Percentiles rank a stretch among this genome's conserved stretches.
phyloP scores from a whole-genome alignment of 2,797 vertebrate genomes.

The Schizopygopsis pylzovi region DNA sequence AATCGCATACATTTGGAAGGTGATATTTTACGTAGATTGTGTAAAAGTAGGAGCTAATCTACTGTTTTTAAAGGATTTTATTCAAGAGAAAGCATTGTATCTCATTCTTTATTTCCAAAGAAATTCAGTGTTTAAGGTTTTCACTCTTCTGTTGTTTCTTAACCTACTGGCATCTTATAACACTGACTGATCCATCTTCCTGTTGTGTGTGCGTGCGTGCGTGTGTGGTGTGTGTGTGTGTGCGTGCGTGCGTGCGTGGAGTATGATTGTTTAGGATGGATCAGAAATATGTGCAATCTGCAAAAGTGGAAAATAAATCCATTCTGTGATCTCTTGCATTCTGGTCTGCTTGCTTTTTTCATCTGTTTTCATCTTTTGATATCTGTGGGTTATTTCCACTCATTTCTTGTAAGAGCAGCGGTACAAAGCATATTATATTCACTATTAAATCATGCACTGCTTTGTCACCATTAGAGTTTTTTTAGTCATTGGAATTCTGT shows the following conservation, averaged over 20 bases:
- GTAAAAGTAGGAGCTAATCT: slow-evolving; percentile 14
- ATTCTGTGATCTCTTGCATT: slow-evolving; percentile 67
- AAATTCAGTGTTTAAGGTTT: slow-evolving; percentile 17
- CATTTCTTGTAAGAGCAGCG: neutral
- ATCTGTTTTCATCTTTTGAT: slow-evolving; percentile 47
- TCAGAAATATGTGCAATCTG: slow-evolving; percentile 67
- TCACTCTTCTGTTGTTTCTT: slow-evolving; percentile 29
- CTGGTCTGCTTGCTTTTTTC: slow-evolving; percentile 71
- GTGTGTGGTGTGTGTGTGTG: slow-evolving; percentile 55
- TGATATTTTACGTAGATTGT: slow-evolving; percentile 35
- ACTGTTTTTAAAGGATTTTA: slow-evolving; percentile 35
- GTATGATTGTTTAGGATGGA: slow-evolving; percentile 56
- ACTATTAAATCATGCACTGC: slow-evolving; percentile 5
- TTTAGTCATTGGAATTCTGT: slow-evolving; percentile 3
- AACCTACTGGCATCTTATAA: slow-evolving; percentile 35
- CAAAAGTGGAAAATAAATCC: slow-evolving; percentile 72
- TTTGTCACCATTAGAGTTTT: neutral
- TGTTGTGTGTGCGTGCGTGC: slow-evolving; percentile 25
- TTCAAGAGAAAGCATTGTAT: neutral
- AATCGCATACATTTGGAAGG: neutral
- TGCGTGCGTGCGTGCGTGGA: slow-evolving; percentile 34
- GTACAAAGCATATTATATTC: neutral
- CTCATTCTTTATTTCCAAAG: slow-evolving; percentile 9
- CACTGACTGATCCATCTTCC: slow-evolving; percentile 23
- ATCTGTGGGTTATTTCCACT: slow-evolving; percentile 27